A percentile compares a stretch with the other conserved stretches of the same genome.
Conservation (phyloP, 2,888 invertebrate species). For the Ochropacha duplaris region DNA sequence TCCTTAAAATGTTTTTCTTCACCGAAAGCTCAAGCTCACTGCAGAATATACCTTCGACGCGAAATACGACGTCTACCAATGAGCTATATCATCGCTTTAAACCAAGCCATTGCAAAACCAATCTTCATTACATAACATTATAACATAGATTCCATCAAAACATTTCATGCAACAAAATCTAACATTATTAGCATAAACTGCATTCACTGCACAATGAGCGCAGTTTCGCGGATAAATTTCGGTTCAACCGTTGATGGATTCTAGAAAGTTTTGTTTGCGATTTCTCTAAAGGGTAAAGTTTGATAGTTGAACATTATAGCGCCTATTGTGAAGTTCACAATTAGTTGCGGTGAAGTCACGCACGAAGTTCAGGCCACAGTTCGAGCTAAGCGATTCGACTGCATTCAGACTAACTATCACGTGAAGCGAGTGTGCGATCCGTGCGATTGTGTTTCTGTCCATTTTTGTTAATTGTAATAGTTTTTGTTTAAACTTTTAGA, state of each 20-base stretch:
- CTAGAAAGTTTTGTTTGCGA: neutral
- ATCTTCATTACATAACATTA: too few species aligned
- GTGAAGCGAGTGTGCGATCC: neutral
- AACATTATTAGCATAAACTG: neutral
- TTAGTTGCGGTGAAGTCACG: conserved; percentile 6
- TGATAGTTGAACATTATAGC: neutral
- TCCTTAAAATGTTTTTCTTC: too few species aligned
- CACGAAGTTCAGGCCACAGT: neutral
- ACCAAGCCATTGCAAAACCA: too few species aligned
- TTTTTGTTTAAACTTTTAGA: too few species aligned
- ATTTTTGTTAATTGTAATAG: too few species aligned
- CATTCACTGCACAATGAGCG: neutral
- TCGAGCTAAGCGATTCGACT: neutral
- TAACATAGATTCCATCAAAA: neutral
- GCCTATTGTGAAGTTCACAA: conserved; percentile 3
- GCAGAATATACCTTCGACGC: too few species aligned
- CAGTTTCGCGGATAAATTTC: neutral
- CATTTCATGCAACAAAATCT: neutral
- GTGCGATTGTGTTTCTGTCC: too few species aligned
- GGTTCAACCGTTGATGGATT: neutral
- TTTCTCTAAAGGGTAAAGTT: neutral
- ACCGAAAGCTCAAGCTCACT: too few species aligned
- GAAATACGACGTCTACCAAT: too few species aligned
- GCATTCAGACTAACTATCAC: neutral
- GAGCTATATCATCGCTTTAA: too few species aligned